These are phyloP conservation scores for Caenorhabditis auriculariae DNA, from an alignment of 2,888 invertebrate species.

Conservation along the genomic window DNA sequence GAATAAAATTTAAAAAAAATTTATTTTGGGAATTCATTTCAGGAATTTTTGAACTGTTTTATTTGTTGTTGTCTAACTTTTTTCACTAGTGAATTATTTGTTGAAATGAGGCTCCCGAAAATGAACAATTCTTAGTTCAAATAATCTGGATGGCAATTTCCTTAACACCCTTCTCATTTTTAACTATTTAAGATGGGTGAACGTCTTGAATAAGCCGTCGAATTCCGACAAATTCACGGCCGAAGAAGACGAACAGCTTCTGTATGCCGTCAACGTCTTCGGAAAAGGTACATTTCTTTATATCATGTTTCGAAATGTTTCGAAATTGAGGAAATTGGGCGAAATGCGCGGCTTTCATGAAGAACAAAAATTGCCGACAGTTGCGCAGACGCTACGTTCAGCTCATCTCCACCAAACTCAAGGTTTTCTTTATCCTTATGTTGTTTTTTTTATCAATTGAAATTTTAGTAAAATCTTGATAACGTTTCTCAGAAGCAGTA, in stretches of 20 bases:
- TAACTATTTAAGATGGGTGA: slow-evolving; percentile 32
- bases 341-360: slow-evolving; percentile 14
- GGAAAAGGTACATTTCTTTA: slow-evolving; percentile 67
- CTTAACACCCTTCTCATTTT: too few species aligned
- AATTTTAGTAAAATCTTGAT: too few species aligned
- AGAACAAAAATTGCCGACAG: slow-evolving; percentile 16
- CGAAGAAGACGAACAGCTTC: slow-evolving; percentile 74
- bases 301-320: background rate
- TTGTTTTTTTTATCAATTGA: too few species aligned
- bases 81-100: too few species aligned
- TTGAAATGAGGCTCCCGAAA: too few species aligned
- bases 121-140: too few species aligned
- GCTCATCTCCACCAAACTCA: slow-evolving; percentile 21
- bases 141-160: too few species aligned
- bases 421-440: slow-evolving; percentile 8
- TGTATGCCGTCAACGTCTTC: slow-evolving; percentile 72
- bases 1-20: too few species aligned
- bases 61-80: too few species aligned
- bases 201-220: slow-evolving; percentile 39
- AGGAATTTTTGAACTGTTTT: too few species aligned
- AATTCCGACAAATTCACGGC: slow-evolving; percentile 69
- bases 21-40: too few species aligned
- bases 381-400: slow-evolving; percentile 26
- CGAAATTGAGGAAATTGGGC: slow-evolving; percentile 20
- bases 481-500: too few species aligned